A percentile compares a stretch with the other conserved stretches of the same genome.
These are phyloP conservation scores for Pomatorhinus ruficollis DNA, from an alignment of 2,113 vertebrate genomes.

Conservation along the genomic window DNA sequence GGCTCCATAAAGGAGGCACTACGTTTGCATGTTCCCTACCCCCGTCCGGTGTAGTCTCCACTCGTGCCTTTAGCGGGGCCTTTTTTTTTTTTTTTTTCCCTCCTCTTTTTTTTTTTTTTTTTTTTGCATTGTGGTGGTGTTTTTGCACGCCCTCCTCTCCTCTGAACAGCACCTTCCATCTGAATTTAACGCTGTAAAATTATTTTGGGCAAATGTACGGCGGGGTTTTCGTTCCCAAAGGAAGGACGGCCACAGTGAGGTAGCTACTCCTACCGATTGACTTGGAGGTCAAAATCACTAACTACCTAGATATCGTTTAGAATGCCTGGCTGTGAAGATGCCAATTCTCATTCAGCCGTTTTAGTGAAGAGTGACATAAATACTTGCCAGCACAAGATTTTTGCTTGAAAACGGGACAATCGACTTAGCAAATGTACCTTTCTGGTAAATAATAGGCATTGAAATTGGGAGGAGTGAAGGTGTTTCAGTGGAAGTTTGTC, in stretches of 20 bases:
- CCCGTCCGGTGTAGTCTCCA: background rate
- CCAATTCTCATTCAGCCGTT: rapidly evolving
- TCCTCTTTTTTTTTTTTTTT: too few species aligned
- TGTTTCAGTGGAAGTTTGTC: slow-evolving; percentile 29
- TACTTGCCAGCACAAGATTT: background rate
- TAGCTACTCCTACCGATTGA: background rate
- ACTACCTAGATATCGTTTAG: background rate
- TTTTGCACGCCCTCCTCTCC: background rate
- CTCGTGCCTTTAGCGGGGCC: background rate
- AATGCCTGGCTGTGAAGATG: background rate
- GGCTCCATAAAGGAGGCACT: slow-evolving; percentile 31
- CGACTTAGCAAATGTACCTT: background rate
- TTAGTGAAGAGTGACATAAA: background rate
- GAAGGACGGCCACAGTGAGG: background rate
- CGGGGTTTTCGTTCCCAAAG: background rate
- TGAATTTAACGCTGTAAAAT: background rate
- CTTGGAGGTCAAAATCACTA: slow-evolving; percentile 26
- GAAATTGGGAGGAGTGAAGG: background rate
- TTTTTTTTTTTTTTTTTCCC: too few species aligned
- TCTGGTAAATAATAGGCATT: background rate
- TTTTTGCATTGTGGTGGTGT: background rate
- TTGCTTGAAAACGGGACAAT: background rate
- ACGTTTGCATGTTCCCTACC: background rate
- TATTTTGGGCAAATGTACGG: background rate
- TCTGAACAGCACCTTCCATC: background rate